phyloP scores from a whole-genome alignment of 2,797 vertebrate species.

The Ctenosaura bakeri region DNA sequence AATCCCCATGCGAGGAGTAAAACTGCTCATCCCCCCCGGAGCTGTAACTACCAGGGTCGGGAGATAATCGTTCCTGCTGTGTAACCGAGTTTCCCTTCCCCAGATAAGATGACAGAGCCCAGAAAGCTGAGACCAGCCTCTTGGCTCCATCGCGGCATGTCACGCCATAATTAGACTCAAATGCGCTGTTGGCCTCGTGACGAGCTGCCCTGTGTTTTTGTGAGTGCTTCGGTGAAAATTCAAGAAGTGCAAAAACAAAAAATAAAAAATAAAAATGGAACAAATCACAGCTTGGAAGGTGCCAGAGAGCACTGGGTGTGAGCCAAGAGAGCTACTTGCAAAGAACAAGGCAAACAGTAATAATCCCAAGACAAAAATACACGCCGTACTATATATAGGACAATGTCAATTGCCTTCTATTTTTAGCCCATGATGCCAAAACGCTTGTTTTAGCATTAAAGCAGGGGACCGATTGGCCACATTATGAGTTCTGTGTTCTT shows the following conservation, averaged over 20 bases:
- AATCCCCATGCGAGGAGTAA: fast-evolving
- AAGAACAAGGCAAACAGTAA: slow-evolving; percentile 48
- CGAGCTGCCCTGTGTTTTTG: background rate
- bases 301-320: slow-evolving; percentile 57
- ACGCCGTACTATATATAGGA: slow-evolving; percentile 32
- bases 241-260: slow-evolving; percentile 24
- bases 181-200: background rate
- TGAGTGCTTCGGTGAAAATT: slow-evolving; percentile 36
- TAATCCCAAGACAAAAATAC: slow-evolving; percentile 61
- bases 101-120: background rate
- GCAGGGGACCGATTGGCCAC: background rate
- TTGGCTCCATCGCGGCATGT: background rate
- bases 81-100: background rate
- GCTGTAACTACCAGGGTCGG: slow-evolving; percentile 9
- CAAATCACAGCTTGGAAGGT: slow-evolving; percentile 65
- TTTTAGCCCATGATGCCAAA: slow-evolving; percentile 41
- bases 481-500: background rate
- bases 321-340: slow-evolving; percentile 50
- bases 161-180: background rate
- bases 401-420: slow-evolving; percentile 49
- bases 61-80: background rate
- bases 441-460: slow-evolving; percentile 27
- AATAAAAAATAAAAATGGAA: slow-evolving; percentile 53
- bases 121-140: background rate
- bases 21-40: fast-evolving